Evolutionary conservation across 2,888 invertebrate genomes (phyloP).

Genomic region (Zygogramma bicolorata): DNA sequence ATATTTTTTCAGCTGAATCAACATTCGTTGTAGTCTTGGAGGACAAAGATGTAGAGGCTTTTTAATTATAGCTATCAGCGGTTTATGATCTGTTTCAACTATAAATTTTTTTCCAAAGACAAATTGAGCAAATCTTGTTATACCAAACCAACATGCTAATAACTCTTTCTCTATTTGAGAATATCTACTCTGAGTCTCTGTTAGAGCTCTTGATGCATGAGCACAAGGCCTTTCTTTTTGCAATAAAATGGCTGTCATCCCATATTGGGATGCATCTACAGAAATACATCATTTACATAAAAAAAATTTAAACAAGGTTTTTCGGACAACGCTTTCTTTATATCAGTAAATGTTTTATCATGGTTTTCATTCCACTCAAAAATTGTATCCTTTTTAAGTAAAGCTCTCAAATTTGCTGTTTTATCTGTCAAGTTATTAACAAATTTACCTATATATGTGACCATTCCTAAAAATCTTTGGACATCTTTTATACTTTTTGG

Average conservation of each 20-base stretch:
- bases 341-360: slow-evolving; percentile 47
- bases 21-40: not conserved
- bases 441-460: slow-evolving; percentile 50
- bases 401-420: slow-evolving; percentile 43
- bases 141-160: slow-evolving; percentile 55
- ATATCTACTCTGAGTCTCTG: slow-evolving; percentile 54
- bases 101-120: not conserved
- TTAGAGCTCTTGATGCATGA: slow-evolving; percentile 56
- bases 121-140: not conserved
- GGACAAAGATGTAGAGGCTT: not conserved
- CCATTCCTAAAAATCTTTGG: slow-evolving; percentile 45
- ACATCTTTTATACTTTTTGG: slow-evolving; percentile 24
- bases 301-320: slow-evolving; percentile 55
- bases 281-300: slow-evolving; percentile 48
- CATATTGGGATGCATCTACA: slow-evolving; percentile 57
- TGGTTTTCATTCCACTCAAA: slow-evolving; percentile 49
- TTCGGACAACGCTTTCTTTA: slow-evolving; percentile 52
- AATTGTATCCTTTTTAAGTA: slow-evolving; percentile 40
- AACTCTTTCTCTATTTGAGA: slow-evolving; percentile 62
- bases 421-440: slow-evolving; percentile 46
- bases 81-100: not conserved
- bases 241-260: slow-evolving; percentile 55
- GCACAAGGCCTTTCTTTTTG: slow-evolving; percentile 54
- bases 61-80: not conserved
- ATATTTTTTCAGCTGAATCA: not conserved